Evolutionary conservation across 64 coral and sea anemone genomes (phyloP), one percentile per base, ranked within the genome.

Genomic region (Astreopora myriophthalma): DNA sequence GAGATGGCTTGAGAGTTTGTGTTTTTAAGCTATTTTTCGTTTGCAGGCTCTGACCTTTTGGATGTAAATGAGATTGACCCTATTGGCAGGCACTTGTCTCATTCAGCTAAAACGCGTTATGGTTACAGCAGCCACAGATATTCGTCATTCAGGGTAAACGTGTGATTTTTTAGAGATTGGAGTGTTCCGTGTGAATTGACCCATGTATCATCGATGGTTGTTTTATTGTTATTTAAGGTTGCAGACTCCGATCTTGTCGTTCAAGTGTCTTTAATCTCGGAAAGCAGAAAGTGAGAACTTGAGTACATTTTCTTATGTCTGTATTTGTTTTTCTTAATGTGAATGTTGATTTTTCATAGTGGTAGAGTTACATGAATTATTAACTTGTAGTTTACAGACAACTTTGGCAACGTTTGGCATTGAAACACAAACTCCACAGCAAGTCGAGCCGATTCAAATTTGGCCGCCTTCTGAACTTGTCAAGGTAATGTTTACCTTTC

Each of bases 341-440:
- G n/a, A n/a, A n/a, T n/a, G n/a, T n/a, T n/a, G n/a, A n/a, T n/a
- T n/a, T n/a, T n/a, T n/a, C n/a, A n/a, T n/a, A 19, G 17, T 55
- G 13, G n/a, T 20, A 8, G 0, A 19, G 2, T 62, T 19, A 48
- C 8, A 24, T n/a, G n/a, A n/a, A n/a, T 36, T 70, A 13, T 27
- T 20, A 14, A 20, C 34, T 87, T 51, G 5, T 77, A 99, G 97
- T 79, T 70, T 99, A 12, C 97, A 99, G 84, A 81, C 97, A 7
- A 96, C 93, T n/a, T 91, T 99, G 20, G 90, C 97, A 57, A 99
- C 94, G 58, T 99, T 95, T 91, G 97, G 97, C 26, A 99, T 99
- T 46, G 93, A 95, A 31, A 96, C 97, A 52, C 94, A 99, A 62
- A 99, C 97, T 12, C 97, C 97, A 39, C 91, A 93, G 48, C 97